phyloP scores from a whole-genome alignment of 2,888 invertebrate genomes.

The Drosophila borborema region DNA sequence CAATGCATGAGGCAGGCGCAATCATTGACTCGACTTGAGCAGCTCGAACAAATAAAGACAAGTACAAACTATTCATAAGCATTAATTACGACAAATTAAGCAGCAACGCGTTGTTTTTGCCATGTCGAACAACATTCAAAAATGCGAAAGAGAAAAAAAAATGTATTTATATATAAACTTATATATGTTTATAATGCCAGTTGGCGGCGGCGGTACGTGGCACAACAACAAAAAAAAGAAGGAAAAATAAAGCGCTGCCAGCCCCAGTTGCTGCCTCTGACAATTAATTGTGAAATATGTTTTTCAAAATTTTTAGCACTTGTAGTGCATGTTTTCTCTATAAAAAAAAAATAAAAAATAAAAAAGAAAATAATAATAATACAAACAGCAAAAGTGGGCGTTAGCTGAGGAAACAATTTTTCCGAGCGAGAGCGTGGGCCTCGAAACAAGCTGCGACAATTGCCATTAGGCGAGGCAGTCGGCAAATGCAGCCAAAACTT shows the following conservation, averaged over 20 bases:
- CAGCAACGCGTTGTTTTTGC: conserved; percentile 79
- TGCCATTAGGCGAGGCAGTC: conserved; percentile 38
- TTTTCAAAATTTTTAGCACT: conserved; percentile 79
- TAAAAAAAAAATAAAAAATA: background rate
- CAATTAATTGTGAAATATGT: conserved; percentile 81
- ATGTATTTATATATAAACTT: background rate
- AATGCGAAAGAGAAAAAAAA: conserved; percentile 56
- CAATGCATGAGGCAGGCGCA: conserved; percentile 10
- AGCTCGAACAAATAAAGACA: conserved; percentile 73
- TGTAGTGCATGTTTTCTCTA: conserved; percentile 68
- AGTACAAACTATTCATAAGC: conserved; percentile 79
- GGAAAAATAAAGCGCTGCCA: conserved; percentile 28
- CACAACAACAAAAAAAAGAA: conserved; percentile 11
- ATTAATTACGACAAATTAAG: conserved; percentile 81
- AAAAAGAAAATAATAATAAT: background rate
- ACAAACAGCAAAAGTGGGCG: conserved; percentile 58
- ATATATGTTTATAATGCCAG: conserved; percentile 51
- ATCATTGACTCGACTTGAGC: conserved; percentile 26
- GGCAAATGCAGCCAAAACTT: conserved; percentile 14
- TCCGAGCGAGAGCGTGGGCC: conserved; percentile 39
- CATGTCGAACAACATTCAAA: conserved; percentile 78
- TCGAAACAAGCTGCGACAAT: conserved; percentile 40
- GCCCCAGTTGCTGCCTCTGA: conserved; percentile 58
- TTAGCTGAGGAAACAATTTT: conserved; percentile 31
- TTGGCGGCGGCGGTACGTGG: conserved; percentile 30